Conservation (phyloP, 2,888 invertebrate genomes). For the Anaspis maculata region DNA sequence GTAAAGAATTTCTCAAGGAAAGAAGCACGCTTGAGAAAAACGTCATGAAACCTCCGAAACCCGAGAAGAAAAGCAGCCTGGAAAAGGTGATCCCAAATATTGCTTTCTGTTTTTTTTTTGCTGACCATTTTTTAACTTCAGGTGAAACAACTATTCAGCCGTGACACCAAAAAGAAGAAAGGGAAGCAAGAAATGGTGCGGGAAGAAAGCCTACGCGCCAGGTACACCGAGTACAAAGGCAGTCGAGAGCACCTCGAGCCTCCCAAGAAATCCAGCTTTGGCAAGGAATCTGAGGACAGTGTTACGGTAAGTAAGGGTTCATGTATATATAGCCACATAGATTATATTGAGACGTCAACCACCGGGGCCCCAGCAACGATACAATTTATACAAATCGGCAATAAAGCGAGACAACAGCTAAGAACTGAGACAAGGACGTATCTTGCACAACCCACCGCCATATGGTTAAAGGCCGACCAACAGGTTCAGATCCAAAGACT, state of each 20-base stretch:
- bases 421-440: constrained; percentile 21
- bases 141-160: constrained; percentile 68
- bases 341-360: no score
- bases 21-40: constrained; percentile 41
- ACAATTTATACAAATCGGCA: no score
- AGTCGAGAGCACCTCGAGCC: constrained; percentile 40
- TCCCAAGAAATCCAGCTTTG: not conserved
- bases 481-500: constrained; percentile 4
- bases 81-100: constrained; percentile 52
- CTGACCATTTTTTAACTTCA: constrained; percentile 27
- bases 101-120: not conserved
- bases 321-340: no score
- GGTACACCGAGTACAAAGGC: constrained; percentile 54
- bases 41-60: constrained; percentile 48
- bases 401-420: no score
- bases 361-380: no score
- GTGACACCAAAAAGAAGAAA: constrained; percentile 61
- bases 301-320: no score
- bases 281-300: constrained; percentile 1
- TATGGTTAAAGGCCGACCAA: constrained; percentile 20
- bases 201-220: constrained; percentile 48
- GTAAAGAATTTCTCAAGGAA: constrained; percentile 40
- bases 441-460: constrained; percentile 24
- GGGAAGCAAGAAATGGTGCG: constrained; percentile 49
- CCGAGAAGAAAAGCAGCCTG: constrained; percentile 61